Conservation (phyloP, 2,888 invertebrate genomes). For the Caenorhabditis sinica region DNA sequence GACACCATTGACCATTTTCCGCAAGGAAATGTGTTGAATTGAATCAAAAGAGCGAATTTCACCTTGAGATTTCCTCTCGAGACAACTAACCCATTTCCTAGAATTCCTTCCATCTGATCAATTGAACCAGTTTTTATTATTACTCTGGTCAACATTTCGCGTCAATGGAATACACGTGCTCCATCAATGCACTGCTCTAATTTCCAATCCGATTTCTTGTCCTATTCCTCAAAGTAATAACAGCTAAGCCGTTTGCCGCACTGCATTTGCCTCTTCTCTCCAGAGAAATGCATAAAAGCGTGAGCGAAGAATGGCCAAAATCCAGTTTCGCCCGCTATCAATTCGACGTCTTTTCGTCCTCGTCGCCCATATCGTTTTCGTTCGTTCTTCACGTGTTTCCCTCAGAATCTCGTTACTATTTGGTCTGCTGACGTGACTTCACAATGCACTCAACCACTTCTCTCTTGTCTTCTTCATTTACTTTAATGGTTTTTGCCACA, state of each 20-base stretch:
- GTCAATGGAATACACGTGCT: constrained; percentile 24
- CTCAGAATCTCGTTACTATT: constrained; percentile 50
- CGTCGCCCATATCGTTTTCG: constrained; percentile 57
- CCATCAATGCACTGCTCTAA: constrained; percentile 7
- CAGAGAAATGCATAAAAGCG: not conserved
- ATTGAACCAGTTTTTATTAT: constrained; percentile 11
- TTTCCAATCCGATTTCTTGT: constrained; percentile 42
- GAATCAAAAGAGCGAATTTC: not conserved
- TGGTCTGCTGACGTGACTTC: constrained; percentile 63
- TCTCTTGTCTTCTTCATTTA: constrained; percentile 11
- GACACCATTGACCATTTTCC: constrained; percentile 26
- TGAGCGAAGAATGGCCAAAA: constrained; percentile 55
- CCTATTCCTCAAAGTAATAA: constrained; percentile 44
- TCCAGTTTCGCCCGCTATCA: constrained; percentile 57
- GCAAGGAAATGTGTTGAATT: not conserved
- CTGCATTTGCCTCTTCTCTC: not conserved
- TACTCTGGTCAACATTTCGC: constrained; percentile 11
- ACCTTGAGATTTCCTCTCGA: constrained; percentile 21
- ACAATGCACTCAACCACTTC: constrained; percentile 41
- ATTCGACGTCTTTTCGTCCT: constrained; percentile 25
- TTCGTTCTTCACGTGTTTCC: constrained; percentile 55
- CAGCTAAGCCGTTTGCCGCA: constrained; percentile 43
- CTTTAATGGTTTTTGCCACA: constrained; percentile 40
- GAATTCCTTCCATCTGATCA: constrained; percentile 10
- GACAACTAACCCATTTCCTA: constrained; percentile 19